Base-by-base conservation (phyloP, 1,140 invertebrate species). In the Coelopa frigida region DNA sequence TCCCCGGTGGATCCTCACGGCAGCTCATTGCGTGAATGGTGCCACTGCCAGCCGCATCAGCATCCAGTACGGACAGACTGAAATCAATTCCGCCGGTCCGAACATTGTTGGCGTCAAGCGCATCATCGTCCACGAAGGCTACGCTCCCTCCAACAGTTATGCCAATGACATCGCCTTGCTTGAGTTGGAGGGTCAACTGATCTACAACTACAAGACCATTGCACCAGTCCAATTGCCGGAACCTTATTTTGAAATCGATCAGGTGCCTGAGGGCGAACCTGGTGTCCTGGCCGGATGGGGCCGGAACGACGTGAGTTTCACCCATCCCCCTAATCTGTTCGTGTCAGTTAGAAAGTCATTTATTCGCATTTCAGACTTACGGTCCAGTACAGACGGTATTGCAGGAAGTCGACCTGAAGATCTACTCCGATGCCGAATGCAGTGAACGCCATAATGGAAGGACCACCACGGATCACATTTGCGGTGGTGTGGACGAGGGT, bases 21-120 rank as follows among this genome's bases (percentile, higher is more conserved):
- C 78, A 3, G 78, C 78, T 3, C 78, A 80, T 56, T 81, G 79
- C 50, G 71, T 76, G 3, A 60, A 55, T 11, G 63, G 71, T 10
- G 50, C 51, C 10, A 44, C 11, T 0, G 43, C 61, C 2, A 11
- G 1, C 0, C 36, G 50, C 17, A 46, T 68, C 0, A 56, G 55
- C 12, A 21, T 68, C 3, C 64, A 68, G 38, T 65, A 49, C 47
- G 62, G 55, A 11, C 44, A 54, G 6, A 59, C 58, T 4, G 47
- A 23, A 1, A 61, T 57, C 12, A 50, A 8, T 21, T 12, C 58
- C 1, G 17, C 15, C 4, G 63, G 63, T 8, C 49, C 58, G 6
- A 68, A 64, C 44, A 48, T 70, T 4, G 52, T 58, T 1, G 14
- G 21, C 0, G 62, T 69, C 4, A 55, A 57, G 35, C 50, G 58